Percentiles rank a stretch among this genome's conserved stretches.
Evolutionary conservation across 1,140 invertebrate species (phyloP).

Genomic region (Ditylenchus dipsaci): DNA sequence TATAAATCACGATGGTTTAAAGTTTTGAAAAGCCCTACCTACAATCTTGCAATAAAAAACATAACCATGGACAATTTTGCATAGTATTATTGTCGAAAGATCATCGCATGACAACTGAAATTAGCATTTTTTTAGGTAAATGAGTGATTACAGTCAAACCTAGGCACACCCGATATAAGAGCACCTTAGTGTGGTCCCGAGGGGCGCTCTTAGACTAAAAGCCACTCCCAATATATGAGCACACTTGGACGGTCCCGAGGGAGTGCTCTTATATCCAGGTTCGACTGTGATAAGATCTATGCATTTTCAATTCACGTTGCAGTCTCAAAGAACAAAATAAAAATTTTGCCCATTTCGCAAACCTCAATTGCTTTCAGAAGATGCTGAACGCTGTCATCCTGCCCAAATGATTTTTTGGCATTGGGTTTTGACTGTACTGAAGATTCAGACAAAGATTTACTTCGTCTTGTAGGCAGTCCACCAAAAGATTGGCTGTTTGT

Average conservation of each 20-base stretch:
- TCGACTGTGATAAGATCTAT: no score
- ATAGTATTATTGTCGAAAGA: constrained; percentile 16
- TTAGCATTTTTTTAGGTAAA: neutral
- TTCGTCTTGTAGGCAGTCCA: no score
- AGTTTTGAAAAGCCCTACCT: neutral
- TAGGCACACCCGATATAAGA: no score
- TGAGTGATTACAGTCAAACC: no score
- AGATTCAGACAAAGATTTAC: neutral
- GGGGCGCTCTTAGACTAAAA: no score
- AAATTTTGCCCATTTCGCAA: neutral
- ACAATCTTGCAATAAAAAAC: constrained; percentile 8
- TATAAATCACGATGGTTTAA: neutral
- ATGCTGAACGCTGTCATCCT: constrained; percentile 13
- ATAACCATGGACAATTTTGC: constrained; percentile 23
- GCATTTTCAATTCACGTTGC: no score
- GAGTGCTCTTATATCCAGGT: no score
- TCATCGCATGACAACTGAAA: constrained; percentile 17
- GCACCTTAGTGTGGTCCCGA: no score
- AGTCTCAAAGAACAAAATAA: no score
- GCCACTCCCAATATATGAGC: no score
- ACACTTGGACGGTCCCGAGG: no score
- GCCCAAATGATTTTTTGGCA: neutral
- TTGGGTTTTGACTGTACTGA: neutral
- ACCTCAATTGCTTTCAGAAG: constrained; percentile 36
- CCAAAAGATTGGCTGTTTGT: neutral